Base-by-base conservation (phyloP, 2,113 vertebrate genomes). In the Scomber japonicus region DNA sequence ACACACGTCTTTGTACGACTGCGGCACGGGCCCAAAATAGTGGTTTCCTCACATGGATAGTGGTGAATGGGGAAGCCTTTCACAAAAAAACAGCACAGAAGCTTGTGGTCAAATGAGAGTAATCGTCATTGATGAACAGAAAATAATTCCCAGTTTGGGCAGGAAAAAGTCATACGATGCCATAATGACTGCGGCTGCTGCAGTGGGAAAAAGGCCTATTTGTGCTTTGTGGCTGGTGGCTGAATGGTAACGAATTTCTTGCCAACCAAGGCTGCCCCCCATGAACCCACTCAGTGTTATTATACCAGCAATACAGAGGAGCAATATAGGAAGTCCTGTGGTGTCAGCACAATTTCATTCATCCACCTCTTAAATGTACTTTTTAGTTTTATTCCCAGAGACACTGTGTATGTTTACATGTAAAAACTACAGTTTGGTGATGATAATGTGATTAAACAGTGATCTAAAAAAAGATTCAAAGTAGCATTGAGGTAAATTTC, bases 11-110 rank as follows among this genome's bases (percentile, higher is more conserved):
- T 88, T 88, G 70, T 85, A 57, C 51, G 57, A 83, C 45, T 40
- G 64, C 55, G 56, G 66, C 77, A 78, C n/a, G 0, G 51, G 40
- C 51, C 73, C 80, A 82, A 85, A 82, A 86, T 66, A 86, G 66
- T 45, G 10, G 66, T 44, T 83, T 85, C 78, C 67, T 66, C 64
- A 86, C 56, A 73, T 57, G 72, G 81, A 40, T 44, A 5, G 63
- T 48, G n/a, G 21, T 89, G 75, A 93, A 90, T 84, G 73, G 78
- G 78, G 70, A 70, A 70, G 62, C 57, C 68, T 80, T 85, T 88
- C 73, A 81, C 46, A 70, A 40, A 73, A 63, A 79, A 69, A 73
- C 27, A 67, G 72, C 54, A 77, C 51, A 82, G 55, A 80, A 65
- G 60, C 69, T 46, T 71, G 81, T 71, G 76, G 78, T 57, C 83